Evolutionary conservation across 2,888 invertebrate species (phyloP), one percentile per base, ranked within the genome.

Genomic region (Nematopogon swammerdamellus): DNA sequence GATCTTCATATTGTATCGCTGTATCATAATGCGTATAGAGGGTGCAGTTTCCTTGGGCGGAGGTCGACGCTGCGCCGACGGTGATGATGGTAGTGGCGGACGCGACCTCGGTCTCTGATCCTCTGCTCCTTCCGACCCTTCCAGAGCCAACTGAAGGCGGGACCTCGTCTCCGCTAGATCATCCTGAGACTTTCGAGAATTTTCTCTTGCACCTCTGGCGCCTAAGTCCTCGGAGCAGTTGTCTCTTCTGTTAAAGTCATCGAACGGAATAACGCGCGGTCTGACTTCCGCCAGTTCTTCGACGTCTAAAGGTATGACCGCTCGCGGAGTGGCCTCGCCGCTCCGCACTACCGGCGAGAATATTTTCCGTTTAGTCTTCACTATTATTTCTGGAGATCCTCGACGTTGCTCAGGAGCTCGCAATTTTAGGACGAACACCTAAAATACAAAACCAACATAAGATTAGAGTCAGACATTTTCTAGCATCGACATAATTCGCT

Each of bases 281-380:
- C 68, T 64, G 1, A 72, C 77, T 52, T 69, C 72, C 6, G 66
- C 66, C 49, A 79, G 59, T 49, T 81, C 81, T 59, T 68, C 70
- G 1, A 74, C 68, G 30, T 71, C 62, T 20, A 71, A 64, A 45
- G 73, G 76, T 61, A 82, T 81, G 0, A 82, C 82, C 2, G 82
- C 80, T 58, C 76, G 70, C 1, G 81, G 72, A 4, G 80, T 65
- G 2, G 81, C 67, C 60, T 81, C 81, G n/a, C 81, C 81, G 48
- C 81, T 81, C 51, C 82, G 71, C 2, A 83, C 82, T 3, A 88
- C 83, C 0, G 91, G 88, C 0, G 89, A 88, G 55, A 91, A 91
- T 56, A 91, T 84, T 72, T 89, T 91, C 49, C 90, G 81, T 44
- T 89, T 91, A 0, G 91, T 92, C 67, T 89, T 91, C 0, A 91